Evolutionary conservation across 2,888 invertebrate species (phyloP).

Genomic region (Synergus itoensis): DNA sequence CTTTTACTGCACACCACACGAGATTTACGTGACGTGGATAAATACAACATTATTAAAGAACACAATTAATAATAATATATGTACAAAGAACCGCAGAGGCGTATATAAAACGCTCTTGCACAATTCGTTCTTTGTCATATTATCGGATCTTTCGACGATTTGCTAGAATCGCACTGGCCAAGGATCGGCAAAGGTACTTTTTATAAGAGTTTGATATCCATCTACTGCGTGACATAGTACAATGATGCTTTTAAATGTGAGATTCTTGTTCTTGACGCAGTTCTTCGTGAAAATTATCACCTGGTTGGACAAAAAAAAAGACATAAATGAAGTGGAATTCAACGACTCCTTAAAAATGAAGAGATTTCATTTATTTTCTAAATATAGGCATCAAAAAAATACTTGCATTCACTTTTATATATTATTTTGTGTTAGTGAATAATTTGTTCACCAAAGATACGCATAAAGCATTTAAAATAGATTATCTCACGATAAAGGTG

Average conservation of each 20-base stretch:
- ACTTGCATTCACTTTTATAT: background rate
- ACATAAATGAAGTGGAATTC: background rate
- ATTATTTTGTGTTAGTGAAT: background rate
- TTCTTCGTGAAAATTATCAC: background rate
- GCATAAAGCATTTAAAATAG: background rate
- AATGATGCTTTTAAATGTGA: background rate
- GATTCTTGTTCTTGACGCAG: background rate
- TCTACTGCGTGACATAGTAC: constrained; percentile 1
- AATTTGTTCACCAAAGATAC: background rate
- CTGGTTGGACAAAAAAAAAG: background rate
- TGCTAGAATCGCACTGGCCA: background rate
- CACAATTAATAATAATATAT: constrained; percentile 48
- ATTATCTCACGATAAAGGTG: constrained; percentile 9
- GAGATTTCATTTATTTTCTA: constrained; percentile 6
- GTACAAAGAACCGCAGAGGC: constrained; percentile 36
- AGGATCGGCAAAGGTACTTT: background rate
- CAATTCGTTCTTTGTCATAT: background rate
- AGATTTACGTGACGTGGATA: constrained; percentile 61
- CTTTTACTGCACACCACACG: constrained; percentile 52
- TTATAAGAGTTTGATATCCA: constrained; percentile 5
- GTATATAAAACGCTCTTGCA: background rate
- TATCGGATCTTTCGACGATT: background rate
- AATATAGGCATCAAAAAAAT: background rate
- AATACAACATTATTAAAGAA: constrained; percentile 50
- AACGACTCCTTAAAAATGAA: background rate